Evolutionary conservation across 1,140 invertebrate genomes (phyloP).

Genomic region (Hylaeus anthracinus): DNA sequence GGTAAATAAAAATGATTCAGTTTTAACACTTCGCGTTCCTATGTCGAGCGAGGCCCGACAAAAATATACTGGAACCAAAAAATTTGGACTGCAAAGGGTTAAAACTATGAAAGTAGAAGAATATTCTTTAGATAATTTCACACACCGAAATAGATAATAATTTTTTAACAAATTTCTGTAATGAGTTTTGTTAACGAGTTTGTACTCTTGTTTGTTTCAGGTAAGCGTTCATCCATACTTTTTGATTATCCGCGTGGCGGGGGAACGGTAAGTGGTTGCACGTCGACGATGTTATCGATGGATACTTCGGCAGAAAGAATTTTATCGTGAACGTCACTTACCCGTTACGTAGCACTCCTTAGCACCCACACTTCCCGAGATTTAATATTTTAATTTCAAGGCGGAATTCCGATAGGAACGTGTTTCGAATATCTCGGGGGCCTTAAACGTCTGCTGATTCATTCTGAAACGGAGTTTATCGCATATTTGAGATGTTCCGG

Average conservation of each 20-base stretch:
- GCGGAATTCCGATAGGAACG: conserved; percentile 33
- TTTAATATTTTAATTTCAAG: conserved; percentile 53
- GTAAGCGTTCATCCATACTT: conserved; percentile 58
- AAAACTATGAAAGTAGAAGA: too few species aligned
- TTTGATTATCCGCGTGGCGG: not conserved
- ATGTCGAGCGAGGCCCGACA: too few species aligned
- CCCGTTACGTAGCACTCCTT: conserved; percentile 11
- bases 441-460: conserved; percentile 6
- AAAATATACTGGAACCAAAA: too few species aligned
- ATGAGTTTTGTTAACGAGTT: not conserved
- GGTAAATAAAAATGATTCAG: too few species aligned
- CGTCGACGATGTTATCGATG: conserved; percentile 15
- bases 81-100: too few species aligned
- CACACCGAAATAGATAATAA: too few species aligned
- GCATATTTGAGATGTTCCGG: conserved; percentile 5
- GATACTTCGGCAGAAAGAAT: conserved; percentile 35
- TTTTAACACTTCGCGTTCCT: too few species aligned
- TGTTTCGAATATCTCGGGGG: conserved; percentile 30
- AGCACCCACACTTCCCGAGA: conserved; percentile 1
- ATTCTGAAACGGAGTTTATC: conserved; percentile 7
- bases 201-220: conserved; percentile 67
- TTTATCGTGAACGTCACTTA: not conserved
- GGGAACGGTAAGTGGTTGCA: not conserved
- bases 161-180: too few species aligned
- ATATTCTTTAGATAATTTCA: too few species aligned